Evolutionary conservation across 1,140 invertebrate genomes (phyloP).

Genomic region (Linepithema humile): DNA sequence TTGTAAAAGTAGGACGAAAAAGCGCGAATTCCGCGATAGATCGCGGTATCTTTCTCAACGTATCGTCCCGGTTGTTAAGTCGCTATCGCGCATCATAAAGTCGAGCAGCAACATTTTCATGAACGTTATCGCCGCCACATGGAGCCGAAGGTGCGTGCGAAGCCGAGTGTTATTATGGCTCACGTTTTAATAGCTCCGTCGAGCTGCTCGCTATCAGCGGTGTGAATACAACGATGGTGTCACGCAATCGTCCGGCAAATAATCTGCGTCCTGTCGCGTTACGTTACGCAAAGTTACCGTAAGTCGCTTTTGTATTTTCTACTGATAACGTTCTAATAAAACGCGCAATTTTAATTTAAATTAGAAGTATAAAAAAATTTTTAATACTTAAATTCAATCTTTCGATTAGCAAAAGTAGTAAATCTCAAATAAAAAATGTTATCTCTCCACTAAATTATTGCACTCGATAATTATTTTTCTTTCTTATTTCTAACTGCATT

Average conservation of each 20-base stretch:
- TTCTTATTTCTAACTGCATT: not conserved
- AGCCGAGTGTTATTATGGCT: slow-evolving; percentile 72
- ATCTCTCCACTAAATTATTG: not conserved
- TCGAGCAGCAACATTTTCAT: slow-evolving; percentile 65
- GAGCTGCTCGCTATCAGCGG: slow-evolving; percentile 56
- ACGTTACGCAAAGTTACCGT: not conserved
- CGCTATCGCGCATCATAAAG: slow-evolving; percentile 72
- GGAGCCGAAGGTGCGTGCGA: slow-evolving; percentile 69
- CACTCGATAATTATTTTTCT: not conserved
- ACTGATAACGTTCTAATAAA: not conserved
- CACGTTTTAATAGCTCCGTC: slow-evolving; percentile 68
- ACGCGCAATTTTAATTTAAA: not conserved
- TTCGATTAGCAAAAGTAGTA: not conserved
- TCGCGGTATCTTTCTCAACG: slow-evolving; percentile 16
- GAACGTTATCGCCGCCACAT: slow-evolving; percentile 70
- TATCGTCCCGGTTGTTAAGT: slow-evolving; percentile 46
- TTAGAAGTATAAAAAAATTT: not conserved
- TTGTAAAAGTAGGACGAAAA: not conserved
- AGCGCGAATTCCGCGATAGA: slow-evolving; percentile 8
- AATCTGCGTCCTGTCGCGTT: slow-evolving; percentile 46
- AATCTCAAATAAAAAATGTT: not conserved
- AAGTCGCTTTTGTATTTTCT: not conserved
- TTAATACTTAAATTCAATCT: not conserved
- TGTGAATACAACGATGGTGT: slow-evolving; percentile 36
- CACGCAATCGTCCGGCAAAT: slow-evolving; percentile 63